Evolutionary conservation across 2,888 invertebrate genomes (phyloP).

Genomic region (Sinhomidia bicolor): DNA sequence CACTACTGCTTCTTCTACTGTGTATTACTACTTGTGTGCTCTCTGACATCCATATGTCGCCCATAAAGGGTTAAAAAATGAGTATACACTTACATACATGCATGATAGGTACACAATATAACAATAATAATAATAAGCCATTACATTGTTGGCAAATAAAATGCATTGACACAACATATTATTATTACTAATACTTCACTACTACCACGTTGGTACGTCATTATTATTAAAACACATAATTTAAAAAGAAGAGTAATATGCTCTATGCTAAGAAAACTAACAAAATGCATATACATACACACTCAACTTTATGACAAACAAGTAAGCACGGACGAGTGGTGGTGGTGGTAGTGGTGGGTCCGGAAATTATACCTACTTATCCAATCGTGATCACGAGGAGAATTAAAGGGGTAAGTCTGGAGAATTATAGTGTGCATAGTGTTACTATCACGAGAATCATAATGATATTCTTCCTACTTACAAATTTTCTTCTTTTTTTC

Average conservation of each 20-base stretch:
- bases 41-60: constrained; percentile 61
- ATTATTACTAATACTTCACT: constrained; percentile 9
- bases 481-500: constrained; percentile 29
- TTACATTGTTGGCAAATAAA: constrained; percentile 26
- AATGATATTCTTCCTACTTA: constrained; percentile 60
- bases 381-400: constrained; percentile 72
- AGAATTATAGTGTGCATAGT: constrained; percentile 47
- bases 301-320: constrained; percentile 28
- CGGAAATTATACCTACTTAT: constrained; percentile 75
- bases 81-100: not conserved
- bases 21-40: constrained; percentile 61
- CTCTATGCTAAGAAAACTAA: not conserved
- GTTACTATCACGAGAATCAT: constrained; percentile 61
- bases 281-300: not conserved
- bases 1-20: no score
- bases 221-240: constrained; percentile 29
- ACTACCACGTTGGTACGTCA: not conserved
- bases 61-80: not conserved
- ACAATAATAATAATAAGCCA: constrained; percentile 20
- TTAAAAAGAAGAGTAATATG: not conserved
- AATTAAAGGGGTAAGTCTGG: constrained; percentile 62
- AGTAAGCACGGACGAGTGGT: not conserved
- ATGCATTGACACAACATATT: constrained; percentile 6
- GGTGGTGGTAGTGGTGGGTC: constrained; percentile 33
- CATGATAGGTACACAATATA: not conserved